phyloP scores from a whole-genome alignment of 2,113 vertebrate genomes.

The Cynopterus brachyotis region DNA sequence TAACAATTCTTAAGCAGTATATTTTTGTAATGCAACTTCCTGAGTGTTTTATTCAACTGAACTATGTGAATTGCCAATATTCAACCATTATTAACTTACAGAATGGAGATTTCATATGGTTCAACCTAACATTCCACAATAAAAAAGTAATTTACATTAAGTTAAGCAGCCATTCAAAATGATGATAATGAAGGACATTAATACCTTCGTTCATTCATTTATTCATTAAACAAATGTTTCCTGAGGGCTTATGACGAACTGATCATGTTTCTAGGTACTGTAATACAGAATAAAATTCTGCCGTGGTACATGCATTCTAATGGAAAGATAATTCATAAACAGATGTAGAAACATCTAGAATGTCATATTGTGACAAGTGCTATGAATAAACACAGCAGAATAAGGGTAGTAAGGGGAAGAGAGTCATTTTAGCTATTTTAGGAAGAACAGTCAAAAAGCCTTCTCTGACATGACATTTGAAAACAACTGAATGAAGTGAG shows the following conservation, averaged over 20 bases:
- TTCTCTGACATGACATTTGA: neutral
- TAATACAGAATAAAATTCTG: neutral
- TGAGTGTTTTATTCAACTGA: neutral
- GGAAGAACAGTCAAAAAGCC: neutral
- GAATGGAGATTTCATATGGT: neutral
- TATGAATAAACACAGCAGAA: neutral
- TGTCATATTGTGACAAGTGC: neutral
- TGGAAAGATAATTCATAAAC: neutral
- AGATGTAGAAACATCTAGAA: neutral
- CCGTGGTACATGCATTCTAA: neutral
- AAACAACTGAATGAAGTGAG: neutral
- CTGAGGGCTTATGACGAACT: neutral
- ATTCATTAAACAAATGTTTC: slow-evolving; percentile 17
- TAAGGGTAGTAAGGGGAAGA: neutral
- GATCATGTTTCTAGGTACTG: neutral
- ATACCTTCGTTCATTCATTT: neutral
- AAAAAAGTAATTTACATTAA: neutral
- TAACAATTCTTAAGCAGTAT: neutral
- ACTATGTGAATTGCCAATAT: neutral
- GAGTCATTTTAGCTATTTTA: neutral
- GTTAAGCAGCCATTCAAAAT: slow-evolving; percentile 15
- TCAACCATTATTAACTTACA: neutral
- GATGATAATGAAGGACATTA: neutral
- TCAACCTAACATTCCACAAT: neutral
- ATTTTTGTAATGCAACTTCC: neutral